Base-by-base conservation (phyloP, 2,888 invertebrate species). In the Platycnemis pennipes region DNA sequence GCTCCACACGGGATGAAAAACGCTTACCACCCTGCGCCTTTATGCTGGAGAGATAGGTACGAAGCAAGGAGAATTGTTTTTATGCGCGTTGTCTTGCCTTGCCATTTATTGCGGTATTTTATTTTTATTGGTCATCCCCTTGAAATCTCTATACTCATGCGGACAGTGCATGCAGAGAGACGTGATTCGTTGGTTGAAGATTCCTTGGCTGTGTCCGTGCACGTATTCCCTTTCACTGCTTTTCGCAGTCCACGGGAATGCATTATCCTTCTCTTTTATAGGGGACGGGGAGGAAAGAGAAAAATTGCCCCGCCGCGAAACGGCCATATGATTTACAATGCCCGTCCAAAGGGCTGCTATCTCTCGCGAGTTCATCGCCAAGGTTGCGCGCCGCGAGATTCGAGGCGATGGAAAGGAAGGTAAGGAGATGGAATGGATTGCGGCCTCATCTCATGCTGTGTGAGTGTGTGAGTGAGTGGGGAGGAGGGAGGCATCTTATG, bases 221-320 rank as follows among this genome's bases (percentile, higher is more conserved):
- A 63, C 31, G 37, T 77, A 37, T 77, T 26, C 77, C 77, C 77
- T 77, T 77, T 77, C 77, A 11, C 77, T n/a, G 77, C n/a, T 77
- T 77, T 37, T 77, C 37, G 37, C 26, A 77, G 31, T 77, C 77
- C 13, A 1, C 11, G 77, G 77, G 26, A 37, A 11, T 77, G 77
- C 16, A 16, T 77, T 37, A 1, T 11, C 11, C 13, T n/a, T 77
- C 37, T 13, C 16, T 37, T 16, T 37, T 11, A 7, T 31, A 31
- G 26, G 63, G 26, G 63, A 1, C 1, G 26, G 7, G 63, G 77
- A 13, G 13, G 13, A 11, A 37, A 4, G 37, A 77, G 31, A 37
- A 77, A 77, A 31, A 8, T n/a, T 26, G 63, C 63, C 63, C n/a
- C 63, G 26, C 26, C 26, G 13, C 37, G 2, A 77, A 37, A 2